Evolutionary conservation across 2,797 vertebrate genomes (phyloP).

Genomic region (Platyrinchus mystaceus): DNA sequence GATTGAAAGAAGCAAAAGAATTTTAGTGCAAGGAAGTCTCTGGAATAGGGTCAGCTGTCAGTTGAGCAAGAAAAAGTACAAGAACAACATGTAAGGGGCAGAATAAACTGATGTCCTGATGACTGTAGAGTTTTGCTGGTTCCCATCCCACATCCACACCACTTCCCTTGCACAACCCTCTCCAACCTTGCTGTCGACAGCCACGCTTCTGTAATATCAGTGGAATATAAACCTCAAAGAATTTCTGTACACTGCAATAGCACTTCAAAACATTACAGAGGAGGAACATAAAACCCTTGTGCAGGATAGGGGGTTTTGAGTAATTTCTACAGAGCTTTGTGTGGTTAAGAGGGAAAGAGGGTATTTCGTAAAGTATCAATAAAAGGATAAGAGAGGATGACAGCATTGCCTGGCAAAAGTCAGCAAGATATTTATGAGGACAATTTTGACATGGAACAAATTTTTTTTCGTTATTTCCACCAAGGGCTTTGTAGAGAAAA

Average conservation of each 20-base stretch:
- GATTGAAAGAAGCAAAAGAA: background rate
- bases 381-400: background rate
- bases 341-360: background rate
- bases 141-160: background rate
- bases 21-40: background rate
- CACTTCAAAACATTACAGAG: background rate
- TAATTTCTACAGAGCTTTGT: background rate
- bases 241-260: background rate
- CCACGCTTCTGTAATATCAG: background rate
- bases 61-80: background rate
- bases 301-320: rapidly evolving
- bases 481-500: background rate
- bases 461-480: background rate
- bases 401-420: background rate
- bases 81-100: background rate
- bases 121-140: background rate
- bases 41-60: background rate
- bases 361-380: background rate
- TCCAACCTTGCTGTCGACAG: background rate
- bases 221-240: background rate
- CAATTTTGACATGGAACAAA: background rate
- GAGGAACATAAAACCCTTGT: background rate
- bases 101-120: background rate
- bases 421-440: background rate
- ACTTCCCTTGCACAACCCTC: background rate